These are phyloP conservation scores for Brachyhypopomus occidentalis DNA, from an alignment of 2,113 vertebrate species.

Conservation along the genomic window DNA sequence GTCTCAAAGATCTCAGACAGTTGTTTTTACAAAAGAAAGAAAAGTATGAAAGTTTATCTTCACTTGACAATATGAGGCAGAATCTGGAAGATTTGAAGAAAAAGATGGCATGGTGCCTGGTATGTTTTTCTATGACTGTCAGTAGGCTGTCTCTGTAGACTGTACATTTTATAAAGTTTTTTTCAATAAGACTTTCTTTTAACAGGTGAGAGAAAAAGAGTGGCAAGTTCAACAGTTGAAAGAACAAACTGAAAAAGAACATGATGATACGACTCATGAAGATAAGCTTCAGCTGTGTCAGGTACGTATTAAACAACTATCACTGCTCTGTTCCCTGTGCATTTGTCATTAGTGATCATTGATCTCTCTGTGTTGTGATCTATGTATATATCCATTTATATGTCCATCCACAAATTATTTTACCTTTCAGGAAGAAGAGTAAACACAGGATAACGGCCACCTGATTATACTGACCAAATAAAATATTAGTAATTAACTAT, in stretches of 20 bases:
- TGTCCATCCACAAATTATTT: neutral
- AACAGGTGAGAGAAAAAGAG: slow-evolving; percentile 80
- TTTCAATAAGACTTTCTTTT: neutral
- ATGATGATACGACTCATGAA: slow-evolving; percentile 67
- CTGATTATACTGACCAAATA: no score
- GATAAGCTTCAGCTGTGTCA: slow-evolving; percentile 76
- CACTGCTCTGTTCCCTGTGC: neutral
- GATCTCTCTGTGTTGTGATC: no score
- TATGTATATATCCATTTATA: neutral
- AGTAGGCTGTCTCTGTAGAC: neutral
- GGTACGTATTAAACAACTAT: slow-evolving; percentile 61
- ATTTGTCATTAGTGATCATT: no score
- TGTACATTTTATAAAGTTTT: neutral
- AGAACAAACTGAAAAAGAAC: slow-evolving; percentile 71
- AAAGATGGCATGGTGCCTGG: slow-evolving; percentile 85
- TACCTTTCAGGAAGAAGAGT: no score
- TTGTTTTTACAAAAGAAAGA: slow-evolving; percentile 79
- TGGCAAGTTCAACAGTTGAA: slow-evolving; percentile 71
- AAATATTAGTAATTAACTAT: no score
- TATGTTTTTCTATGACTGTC: slow-evolving; percentile 53
- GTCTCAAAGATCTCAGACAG: slow-evolving; percentile 75
- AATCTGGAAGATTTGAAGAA: slow-evolving; percentile 76
- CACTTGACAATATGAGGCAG: slow-evolving; percentile 76
- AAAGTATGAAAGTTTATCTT: slow-evolving; percentile 72
- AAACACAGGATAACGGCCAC: no score